A percentile compares a stretch with the other conserved stretches of the same genome.
phyloP scores from a whole-genome alignment of 2,113 vertebrate genomes.

The Odocoileus hemionus region DNA sequence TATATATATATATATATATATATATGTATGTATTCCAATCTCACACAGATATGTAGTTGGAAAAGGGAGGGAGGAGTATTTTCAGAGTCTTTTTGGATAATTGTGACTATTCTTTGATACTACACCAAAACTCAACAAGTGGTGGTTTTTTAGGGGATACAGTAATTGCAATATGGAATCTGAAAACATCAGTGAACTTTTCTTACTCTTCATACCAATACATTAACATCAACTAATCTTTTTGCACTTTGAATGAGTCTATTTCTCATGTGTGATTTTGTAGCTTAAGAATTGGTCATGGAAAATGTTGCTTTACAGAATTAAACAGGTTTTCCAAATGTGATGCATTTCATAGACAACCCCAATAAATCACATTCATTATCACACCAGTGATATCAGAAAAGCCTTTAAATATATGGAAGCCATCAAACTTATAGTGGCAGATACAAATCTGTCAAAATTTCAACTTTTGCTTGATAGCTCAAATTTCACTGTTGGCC shows the following conservation, averaged over 20 bases:
- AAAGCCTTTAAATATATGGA: not conserved
- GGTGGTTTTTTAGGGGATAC: not conserved
- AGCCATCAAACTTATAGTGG: not conserved
- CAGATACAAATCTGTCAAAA: conserved; percentile 14
- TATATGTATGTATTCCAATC: not conserved
- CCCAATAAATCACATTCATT: not conserved
- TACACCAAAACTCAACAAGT: not conserved
- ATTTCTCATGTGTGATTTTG: not conserved
- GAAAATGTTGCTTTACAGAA: not conserved
- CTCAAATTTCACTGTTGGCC: not conserved
- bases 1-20: not conserved
- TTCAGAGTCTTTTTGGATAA: not conserved
- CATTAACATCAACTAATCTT: not conserved
- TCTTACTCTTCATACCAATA: not conserved
- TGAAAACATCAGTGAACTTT: not conserved
- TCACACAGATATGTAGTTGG: not conserved
- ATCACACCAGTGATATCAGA: not conserved
- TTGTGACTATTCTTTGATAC: not conserved
- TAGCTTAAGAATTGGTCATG: not conserved
- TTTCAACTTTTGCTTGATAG: conserved; percentile 6
- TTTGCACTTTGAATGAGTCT: not conserved
- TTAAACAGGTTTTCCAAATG: not conserved
- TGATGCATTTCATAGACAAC: not conserved
- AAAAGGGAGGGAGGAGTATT: not conserved
- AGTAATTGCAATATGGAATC: not conserved